A percentile compares a stretch with the other conserved stretches of the same genome.
phyloP scores from a whole-genome alignment of 1,140 invertebrate species.

The Chelonus insularis region DNA sequence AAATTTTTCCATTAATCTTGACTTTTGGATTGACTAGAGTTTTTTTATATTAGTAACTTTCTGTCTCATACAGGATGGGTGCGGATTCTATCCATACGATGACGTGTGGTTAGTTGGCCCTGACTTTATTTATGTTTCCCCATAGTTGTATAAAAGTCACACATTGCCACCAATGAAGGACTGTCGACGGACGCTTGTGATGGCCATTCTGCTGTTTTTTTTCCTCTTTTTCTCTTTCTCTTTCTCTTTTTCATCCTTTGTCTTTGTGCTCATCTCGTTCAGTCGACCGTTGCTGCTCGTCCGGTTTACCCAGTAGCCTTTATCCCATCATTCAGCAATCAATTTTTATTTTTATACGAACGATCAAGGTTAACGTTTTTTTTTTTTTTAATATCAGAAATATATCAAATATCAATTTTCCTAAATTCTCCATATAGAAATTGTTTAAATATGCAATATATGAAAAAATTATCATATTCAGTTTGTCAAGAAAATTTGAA shows the following conservation, averaged over 20 bases:
- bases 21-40: background rate
- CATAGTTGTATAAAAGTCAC: constrained; percentile 32
- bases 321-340: background rate
- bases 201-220: constrained; percentile 1
- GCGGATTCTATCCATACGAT: constrained; percentile 29
- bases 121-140: constrained; percentile 53
- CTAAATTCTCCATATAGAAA: too few species aligned
- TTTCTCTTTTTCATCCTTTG: constrained; percentile 1
- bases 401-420: too few species aligned
- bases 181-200: constrained; percentile 11
- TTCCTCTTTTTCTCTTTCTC: background rate
- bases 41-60: background rate
- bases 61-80: constrained; percentile 30
- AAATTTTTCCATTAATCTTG: background rate
- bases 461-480: too few species aligned
- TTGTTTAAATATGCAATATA: background rate
- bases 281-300: constrained; percentile 12
- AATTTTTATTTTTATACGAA: constrained; percentile 2
- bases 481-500: too few species aligned
- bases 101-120: constrained; percentile 43
- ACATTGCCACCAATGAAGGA: constrained; percentile 16
- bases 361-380: background rate
- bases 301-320: background rate
- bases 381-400: background rate
- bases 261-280: constrained; percentile 2